Evolutionary conservation across 2,113 vertebrate genomes (phyloP).

Genomic region (Mormyrus iriodes): DNA sequence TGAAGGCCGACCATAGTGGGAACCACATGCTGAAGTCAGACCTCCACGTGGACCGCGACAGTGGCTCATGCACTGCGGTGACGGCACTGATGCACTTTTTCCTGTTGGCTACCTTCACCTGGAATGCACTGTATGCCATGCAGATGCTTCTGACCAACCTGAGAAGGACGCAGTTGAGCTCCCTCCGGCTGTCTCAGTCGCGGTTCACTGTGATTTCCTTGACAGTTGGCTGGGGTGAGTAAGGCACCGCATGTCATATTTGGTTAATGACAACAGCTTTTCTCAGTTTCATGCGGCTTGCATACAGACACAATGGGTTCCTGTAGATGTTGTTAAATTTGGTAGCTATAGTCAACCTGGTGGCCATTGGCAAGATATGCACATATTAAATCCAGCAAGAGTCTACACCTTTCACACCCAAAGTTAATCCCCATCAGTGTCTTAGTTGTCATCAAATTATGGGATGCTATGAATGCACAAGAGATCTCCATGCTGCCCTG

Average conservation of each 20-base stretch:
- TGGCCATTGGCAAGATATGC: neutral
- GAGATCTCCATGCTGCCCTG: neutral
- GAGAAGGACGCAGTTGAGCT: neutral
- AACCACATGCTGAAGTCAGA: slow-evolving; percentile 36
- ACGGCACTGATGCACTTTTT: slow-evolving; percentile 59
- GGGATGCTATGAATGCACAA: neutral
- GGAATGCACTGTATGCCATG: slow-evolving; percentile 49
- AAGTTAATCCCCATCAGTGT: neutral
- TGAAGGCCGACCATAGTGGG: rapidly evolving
- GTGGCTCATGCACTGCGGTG: slow-evolving; percentile 28
- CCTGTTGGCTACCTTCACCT: slow-evolving; percentile 56
- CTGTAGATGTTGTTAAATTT: neutral
- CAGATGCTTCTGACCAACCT: slow-evolving; percentile 53
- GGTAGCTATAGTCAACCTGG: neutral
- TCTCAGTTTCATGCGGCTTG: neutral
- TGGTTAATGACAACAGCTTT: neutral
- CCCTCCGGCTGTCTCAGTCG: neutral
- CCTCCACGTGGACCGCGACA: rapidly evolving
- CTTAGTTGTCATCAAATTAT: neutral
- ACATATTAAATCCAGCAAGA: neutral
- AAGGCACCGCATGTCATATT: neutral
- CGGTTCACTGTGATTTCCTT: slow-evolving; percentile 26
- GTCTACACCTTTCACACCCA: neutral
- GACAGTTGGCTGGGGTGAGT: slow-evolving; percentile 51
- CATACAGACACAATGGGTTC: neutral